A percentile compares a stretch with the other conserved stretches of the same genome.
These are phyloP conservation scores for Trileptium ribeirensis DNA, from an alignment of 2,888 invertebrate genomes.

Conservation along the genomic window DNA sequence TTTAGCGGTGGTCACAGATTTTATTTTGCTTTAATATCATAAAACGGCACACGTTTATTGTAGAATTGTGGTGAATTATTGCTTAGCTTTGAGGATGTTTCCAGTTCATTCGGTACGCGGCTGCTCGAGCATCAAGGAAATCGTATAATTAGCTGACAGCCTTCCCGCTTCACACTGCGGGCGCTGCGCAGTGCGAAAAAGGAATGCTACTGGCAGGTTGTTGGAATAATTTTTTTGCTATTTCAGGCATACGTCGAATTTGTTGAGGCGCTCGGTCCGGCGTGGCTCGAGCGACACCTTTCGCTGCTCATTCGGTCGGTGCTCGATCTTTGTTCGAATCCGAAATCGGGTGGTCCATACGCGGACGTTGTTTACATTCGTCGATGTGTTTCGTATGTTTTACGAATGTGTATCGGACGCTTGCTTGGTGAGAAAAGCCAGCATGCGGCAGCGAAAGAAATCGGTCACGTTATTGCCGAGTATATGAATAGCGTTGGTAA, in stretches of 20 bases:
- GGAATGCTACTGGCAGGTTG: too few relatives aligned
- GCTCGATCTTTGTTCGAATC: slow-evolving; percentile 80
- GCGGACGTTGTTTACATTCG: slow-evolving; percentile 95
- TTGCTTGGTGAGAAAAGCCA: slow-evolving; percentile 95
- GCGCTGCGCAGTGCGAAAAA: too few relatives aligned
- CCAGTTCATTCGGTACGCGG: too few relatives aligned
- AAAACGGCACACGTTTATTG: neutral
- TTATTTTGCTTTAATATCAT: neutral
- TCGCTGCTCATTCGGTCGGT: slow-evolving; percentile 77
- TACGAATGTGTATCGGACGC: slow-evolving; percentile 81
- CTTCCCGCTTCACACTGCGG: too few relatives aligned
- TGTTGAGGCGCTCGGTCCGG: slow-evolving; percentile 81
- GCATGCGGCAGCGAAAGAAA: slow-evolving; percentile 79
- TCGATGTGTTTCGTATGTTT: slow-evolving; percentile 90
- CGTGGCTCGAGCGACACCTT: slow-evolving; percentile 88
- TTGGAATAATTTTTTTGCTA: too few relatives aligned
- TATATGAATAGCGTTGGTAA: slow-evolving; percentile 82
- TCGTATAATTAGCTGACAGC: too few relatives aligned
- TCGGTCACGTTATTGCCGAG: slow-evolving; percentile 79
- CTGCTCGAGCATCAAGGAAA: too few relatives aligned
- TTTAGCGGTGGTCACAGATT: neutral
- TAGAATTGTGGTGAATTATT: neutral
- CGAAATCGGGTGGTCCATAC: slow-evolving; percentile 86
- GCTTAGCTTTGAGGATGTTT: too few relatives aligned
- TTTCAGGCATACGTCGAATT: slow-evolving; percentile 95